Base-by-base conservation (phyloP, 2,797 vertebrate genomes). In the Lagocephalus sceleratus region DNA sequence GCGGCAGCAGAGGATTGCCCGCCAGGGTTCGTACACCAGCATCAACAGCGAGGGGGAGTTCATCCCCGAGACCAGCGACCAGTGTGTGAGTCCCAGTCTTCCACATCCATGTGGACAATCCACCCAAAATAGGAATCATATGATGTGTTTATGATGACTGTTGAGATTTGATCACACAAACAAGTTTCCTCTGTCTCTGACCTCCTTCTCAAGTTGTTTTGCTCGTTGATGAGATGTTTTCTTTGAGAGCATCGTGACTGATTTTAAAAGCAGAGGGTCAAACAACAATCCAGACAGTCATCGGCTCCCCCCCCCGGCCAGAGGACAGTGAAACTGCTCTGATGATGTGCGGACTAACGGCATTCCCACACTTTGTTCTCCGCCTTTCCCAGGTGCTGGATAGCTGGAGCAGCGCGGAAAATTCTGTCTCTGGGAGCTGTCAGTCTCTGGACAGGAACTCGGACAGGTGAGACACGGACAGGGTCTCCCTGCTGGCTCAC, bases 401-500 rank as follows among this genome's bases (percentile, higher is more conserved):
- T 81, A 94, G 94, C 16, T 92, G 96, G 86, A 98, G 94, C 89
- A 99, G 95, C 60, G 92, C 95, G 19, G 96, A 99, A 66, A 98
- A 96, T 83, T 98, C 96, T 0, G 87, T 98, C 57, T 97, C 96
- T 20, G 95, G 96, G 68, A 99, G 96, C 83, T 98, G 95, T 75
- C 96, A 98, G 73, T 99, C 97, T 60, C 89, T 99, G 87, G 94
- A 97, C 90, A 95, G 94, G 78, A 95, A 88, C 87, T 93, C 91
- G 56, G 95, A 94, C 88, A 97, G 95, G 95, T 97, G 87, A 88
- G 85, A 5, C 35, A 14, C 19, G 54, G 3, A 40, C 15, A 42
- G 3, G 11, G 6, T 45, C 35, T 0, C 47, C n/a, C 23, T 25
- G 23, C 7, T 7, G n/a, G n/a, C n/a, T n/a, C n/a, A n/a, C n/a